Percentiles rank a stretch among this genome's conserved stretches.
Evolutionary conservation across 2,797 vertebrate species (phyloP).

Genomic region (Antennarius maculatus): DNA sequence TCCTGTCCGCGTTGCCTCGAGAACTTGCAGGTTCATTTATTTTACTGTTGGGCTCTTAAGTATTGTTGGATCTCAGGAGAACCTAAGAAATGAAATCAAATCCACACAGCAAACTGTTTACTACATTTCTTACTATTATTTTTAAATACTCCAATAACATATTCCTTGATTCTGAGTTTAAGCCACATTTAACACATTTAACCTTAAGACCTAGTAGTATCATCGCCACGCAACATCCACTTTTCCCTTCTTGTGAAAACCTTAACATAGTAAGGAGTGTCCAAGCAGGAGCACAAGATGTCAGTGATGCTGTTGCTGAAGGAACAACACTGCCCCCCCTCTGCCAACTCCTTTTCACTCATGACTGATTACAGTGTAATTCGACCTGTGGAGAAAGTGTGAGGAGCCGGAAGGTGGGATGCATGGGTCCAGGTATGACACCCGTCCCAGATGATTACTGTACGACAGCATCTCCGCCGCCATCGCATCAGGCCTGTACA

Average conservation of each 20-base stretch:
- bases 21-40: slow-evolving; percentile 22
- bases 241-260: slow-evolving; percentile 12
- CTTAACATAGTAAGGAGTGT: slow-evolving; percentile 9
- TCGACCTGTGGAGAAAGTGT: slow-evolving; percentile 81
- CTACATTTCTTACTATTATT: slow-evolving; percentile 21
- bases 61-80: neutral
- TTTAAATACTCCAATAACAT: slow-evolving; percentile 38
- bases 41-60: slow-evolving; percentile 28
- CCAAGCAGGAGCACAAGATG: slow-evolving; percentile 15
- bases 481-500: slow-evolving; percentile 76
- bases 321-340: slow-evolving; percentile 69
- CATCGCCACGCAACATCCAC: slow-evolving; percentile 8
- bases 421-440: slow-evolving; percentile 72
- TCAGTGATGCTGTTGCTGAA: slow-evolving; percentile 16
- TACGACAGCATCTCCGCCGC: slow-evolving; percentile 76
- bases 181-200: slow-evolving; percentile 21
- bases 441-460: slow-evolving; percentile 85
- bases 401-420: slow-evolving; percentile 80
- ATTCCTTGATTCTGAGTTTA: slow-evolving; percentile 10
- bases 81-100: slow-evolving; percentile 12
- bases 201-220: neutral
- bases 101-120: slow-evolving; percentile 5
- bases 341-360: slow-evolving; percentile 35
- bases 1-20: slow-evolving; percentile 50
- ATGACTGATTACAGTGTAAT: slow-evolving; percentile 81